These are phyloP conservation scores for Furcifer pardalis DNA, from an alignment of 2,797 vertebrate genomes.

Conservation along the genomic window DNA sequence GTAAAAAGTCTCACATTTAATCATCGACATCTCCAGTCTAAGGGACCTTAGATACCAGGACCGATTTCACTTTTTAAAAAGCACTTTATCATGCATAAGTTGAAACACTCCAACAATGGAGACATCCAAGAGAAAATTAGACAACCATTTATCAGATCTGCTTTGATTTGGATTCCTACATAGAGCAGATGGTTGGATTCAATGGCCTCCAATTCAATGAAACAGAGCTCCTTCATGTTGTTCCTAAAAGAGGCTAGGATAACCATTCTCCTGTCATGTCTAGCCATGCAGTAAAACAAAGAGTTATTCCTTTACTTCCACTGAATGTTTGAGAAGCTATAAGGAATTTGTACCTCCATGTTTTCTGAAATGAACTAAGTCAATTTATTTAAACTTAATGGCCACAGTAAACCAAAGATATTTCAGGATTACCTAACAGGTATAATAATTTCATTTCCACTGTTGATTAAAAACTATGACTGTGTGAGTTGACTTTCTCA, in stretches of 20 bases:
- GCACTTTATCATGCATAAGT: background rate
- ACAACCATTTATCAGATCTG: too few relatives aligned
- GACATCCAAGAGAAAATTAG: too few relatives aligned
- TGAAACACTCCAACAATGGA: too few relatives aligned
- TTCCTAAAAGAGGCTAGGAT: background rate
- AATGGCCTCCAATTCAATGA: too few relatives aligned
- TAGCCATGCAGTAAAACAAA: background rate
- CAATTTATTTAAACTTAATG: conserved; percentile 2
- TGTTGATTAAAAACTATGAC: background rate
- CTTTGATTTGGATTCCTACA: too few relatives aligned
- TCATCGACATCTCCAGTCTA: background rate
- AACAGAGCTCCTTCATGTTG: too few relatives aligned
- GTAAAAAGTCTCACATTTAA: background rate
- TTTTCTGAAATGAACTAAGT: background rate
- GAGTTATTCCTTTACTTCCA: too few relatives aligned
- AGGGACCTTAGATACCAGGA: background rate
- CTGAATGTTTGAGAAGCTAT: background rate
- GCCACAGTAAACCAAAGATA: background rate
- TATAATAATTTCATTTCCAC: background rate
- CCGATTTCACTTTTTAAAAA: background rate
- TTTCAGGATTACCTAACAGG: background rate
- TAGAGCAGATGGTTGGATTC: too few relatives aligned
- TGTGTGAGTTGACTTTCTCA: background rate
- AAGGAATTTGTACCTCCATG: background rate
- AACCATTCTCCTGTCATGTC: background rate